Conservation (phyloP, 2,888 invertebrate species). For the Platycnemis pennipes region DNA sequence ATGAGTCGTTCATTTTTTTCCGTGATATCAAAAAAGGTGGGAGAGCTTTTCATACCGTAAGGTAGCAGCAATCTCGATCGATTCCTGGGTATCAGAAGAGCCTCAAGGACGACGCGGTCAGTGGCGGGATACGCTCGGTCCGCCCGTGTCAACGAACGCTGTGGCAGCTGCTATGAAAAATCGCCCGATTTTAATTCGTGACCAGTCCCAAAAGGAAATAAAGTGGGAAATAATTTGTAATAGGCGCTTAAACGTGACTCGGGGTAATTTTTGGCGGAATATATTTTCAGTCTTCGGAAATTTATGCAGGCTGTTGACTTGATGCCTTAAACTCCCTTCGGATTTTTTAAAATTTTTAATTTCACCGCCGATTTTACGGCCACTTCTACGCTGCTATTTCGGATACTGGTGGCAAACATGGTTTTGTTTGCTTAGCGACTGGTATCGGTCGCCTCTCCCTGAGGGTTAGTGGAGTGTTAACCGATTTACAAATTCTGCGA, state of each 20-base stretch:
- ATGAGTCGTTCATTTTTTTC: constrained; percentile 32
- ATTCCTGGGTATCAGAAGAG: background rate
- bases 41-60: background rate
- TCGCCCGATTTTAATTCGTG: constrained; percentile 13
- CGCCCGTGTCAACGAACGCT: constrained; percentile 28
- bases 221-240: background rate
- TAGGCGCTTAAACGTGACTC: constrained; percentile 13
- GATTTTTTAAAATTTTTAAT: background rate
- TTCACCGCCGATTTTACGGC: background rate
- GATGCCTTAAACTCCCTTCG: background rate
- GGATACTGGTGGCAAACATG: background rate
- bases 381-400: background rate
- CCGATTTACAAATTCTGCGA: too few species aligned
- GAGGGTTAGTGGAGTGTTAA: background rate
- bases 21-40: background rate
- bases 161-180: constrained; percentile 21
- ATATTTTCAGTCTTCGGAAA: background rate
- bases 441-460: background rate
- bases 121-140: background rate
- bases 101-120: constrained; percentile 29
- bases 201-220: background rate
- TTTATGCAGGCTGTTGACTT: constrained; percentile 5
- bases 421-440: background rate
- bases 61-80: background rate
- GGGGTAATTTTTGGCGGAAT: background rate